Base-by-base conservation (phyloP, 2,888 invertebrate genomes). In the Cephalotes varians region DNA sequence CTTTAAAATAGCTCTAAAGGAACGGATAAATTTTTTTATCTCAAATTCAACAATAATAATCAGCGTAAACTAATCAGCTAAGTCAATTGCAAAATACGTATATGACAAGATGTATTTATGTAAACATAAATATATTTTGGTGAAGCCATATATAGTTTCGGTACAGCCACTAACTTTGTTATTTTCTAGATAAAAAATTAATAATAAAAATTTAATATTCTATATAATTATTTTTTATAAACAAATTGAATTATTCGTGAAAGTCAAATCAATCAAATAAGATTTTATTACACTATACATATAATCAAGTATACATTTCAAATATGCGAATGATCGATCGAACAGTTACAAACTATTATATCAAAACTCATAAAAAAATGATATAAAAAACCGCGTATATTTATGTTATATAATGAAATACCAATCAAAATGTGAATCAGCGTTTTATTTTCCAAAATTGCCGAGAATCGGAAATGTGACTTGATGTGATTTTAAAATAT, bases 1-100 rank as follows among this genome's bases (percentile, higher is more conserved):
- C 90, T 87, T 90, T 89, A 89, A 82, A 81, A 82, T 79, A 89
- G 84, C 90, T 89, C 88, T 88, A 89, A 89, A 85, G 58, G 82
- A 82, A 77, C 81, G 74, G 5, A 79, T 79, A 71, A 86, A 84
- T 85, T 86, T 87, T 74, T 77, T 64, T 44, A 69, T 37, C 15
- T 58, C 40, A 54, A 56, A 58, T 47, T 49, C 18, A 10, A n/a
- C 64, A 76, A 72, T 74, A 82, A 71, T 69, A 72, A 67, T 54
- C 40, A 83, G 83, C 44, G 47, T 82, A 88, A 84, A 80, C 71
- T 83, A 88, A 88, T 85, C 83, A 83, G 83, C 82, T 82, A 60
- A 88, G 89, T 88, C 88, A 88, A 88, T 88, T 88, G 81, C 80
- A 21, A 51, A 58, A 69, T 51, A 62, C 31, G 74, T 80, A 62